Evolutionary conservation across 1,140 invertebrate species (phyloP).

Genomic region (Apocrypta bakeri): DNA sequence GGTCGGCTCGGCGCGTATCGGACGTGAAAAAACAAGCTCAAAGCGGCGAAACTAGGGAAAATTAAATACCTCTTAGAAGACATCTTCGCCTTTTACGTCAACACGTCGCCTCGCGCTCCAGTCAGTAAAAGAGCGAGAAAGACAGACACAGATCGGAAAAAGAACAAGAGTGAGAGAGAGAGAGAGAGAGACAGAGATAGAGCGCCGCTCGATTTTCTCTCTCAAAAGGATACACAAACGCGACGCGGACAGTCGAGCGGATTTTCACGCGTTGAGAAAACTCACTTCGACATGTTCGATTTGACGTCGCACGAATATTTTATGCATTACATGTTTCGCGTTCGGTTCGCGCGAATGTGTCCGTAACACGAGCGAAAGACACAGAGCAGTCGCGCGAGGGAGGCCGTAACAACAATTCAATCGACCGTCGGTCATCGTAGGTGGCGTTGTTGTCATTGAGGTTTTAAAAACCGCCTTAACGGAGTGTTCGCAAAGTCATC

Average conservation of each 20-base stretch:
- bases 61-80: constrained; percentile 73
- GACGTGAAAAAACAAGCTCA: constrained; percentile 1
- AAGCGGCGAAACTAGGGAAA: constrained; percentile 40
- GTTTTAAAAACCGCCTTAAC: no score
- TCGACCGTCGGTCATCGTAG: constrained; percentile 66
- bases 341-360: background rate
- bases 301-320: constrained; percentile 47
- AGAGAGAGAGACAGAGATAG: constrained; percentile 56
- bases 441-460: constrained; percentile 54
- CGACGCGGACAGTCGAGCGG: constrained; percentile 54
- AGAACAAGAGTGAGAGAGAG: background rate
- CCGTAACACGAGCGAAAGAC: background rate
- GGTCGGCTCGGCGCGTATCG: background rate
- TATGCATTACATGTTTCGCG: constrained; percentile 69
- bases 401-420: constrained; percentile 56
- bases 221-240: constrained; percentile 61
- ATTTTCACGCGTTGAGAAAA: background rate
- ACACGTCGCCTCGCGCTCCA: constrained; percentile 48
- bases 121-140: constrained; percentile 56
- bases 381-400: background rate
- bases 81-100: constrained; percentile 68
- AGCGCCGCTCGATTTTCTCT: constrained; percentile 23
- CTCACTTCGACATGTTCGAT: constrained; percentile 43
- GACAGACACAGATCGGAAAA: constrained; percentile 12
- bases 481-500: constrained; percentile 52